These are phyloP conservation scores for Osmerus mordax DNA, from an alignment of 2,113 vertebrate genomes.

Conservation along the genomic window DNA sequence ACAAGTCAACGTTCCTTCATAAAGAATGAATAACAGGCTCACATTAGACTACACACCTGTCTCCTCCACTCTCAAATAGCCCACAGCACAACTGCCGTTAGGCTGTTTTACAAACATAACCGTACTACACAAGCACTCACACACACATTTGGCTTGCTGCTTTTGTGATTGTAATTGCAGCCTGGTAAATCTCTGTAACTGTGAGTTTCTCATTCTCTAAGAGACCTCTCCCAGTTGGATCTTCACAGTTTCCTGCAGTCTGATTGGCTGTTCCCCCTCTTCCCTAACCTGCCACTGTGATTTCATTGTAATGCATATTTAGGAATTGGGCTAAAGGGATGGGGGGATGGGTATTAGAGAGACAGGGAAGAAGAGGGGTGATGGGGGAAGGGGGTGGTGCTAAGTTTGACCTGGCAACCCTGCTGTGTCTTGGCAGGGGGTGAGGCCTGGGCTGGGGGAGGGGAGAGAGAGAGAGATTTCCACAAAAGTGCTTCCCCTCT, in stretches of 20 bases:
- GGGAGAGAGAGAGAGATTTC: conserved; percentile 19
- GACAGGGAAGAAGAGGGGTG: conserved; percentile 32
- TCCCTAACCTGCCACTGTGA: conserved; percentile 17
- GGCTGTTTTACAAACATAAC: conserved; percentile 19
- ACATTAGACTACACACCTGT: not conserved
- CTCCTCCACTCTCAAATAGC: conserved; percentile 24
- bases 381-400: conserved; percentile 50
- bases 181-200: conserved; percentile 24
- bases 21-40: not conserved
- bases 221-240: conserved; percentile 12
- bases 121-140: conserved; percentile 5
- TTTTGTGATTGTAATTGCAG: too few relatives aligned
- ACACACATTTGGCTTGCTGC: not conserved
- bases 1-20: conserved; percentile 20
- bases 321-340: conserved; percentile 15
- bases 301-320: conserved; percentile 69
- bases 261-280: conserved; percentile 9
- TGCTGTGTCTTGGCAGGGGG: conserved; percentile 51
- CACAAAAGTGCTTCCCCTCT: conserved; percentile 23
- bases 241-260: conserved; percentile 7
- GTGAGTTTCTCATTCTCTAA: conserved; percentile 53
- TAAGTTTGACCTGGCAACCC: conserved; percentile 57
- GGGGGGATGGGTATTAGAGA: conserved; percentile 18
- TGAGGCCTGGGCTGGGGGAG: conserved; percentile 38
- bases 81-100: conserved; percentile 22